phyloP scores from a whole-genome alignment of 1,140 invertebrate genomes.

The Drosophila obscura region DNA sequence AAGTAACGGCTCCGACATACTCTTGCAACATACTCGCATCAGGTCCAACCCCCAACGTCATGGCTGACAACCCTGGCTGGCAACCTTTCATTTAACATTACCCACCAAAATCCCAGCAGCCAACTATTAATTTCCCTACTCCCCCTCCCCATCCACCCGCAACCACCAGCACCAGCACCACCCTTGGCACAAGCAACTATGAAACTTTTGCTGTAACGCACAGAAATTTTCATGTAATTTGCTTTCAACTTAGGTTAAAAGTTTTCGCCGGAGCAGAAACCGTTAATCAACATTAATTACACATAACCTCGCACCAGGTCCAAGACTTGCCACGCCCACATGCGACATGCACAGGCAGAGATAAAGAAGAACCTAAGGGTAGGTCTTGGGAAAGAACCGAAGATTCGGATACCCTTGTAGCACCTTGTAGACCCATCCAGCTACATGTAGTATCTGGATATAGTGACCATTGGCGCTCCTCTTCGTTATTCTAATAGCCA shows the following conservation, averaged over 20 bases:
- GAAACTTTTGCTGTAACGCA: conserved; percentile 27
- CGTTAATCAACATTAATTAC: conserved; percentile 83
- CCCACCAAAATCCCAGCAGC: conserved; percentile 29
- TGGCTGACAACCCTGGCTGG: conserved; percentile 36
- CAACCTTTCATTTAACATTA: conserved; percentile 47
- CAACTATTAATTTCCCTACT: conserved; percentile 19
- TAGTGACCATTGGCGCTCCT: too few relatives aligned
- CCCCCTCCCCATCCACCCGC: background rate
- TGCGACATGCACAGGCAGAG: conserved; percentile 74
- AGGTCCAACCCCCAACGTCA: conserved; percentile 6
- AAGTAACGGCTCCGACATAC: background rate
- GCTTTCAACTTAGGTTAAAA: conserved; percentile 66
- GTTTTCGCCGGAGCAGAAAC: conserved; percentile 59
- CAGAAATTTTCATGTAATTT: conserved; percentile 55
- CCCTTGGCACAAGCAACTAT: background rate
- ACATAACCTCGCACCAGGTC: conserved; percentile 44
- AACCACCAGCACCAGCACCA: background rate
- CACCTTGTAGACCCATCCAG: too few relatives aligned
- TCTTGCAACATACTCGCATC: conserved; percentile 23
- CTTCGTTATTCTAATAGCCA: background rate
- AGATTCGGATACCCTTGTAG: background rate
- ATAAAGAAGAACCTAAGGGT: conserved; percentile 22
- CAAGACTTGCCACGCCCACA: conserved; percentile 59
- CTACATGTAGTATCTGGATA: too few relatives aligned
- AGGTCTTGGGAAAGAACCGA: background rate